Evolutionary conservation across 1,140 invertebrate species (phyloP), one percentile per base, ranked within the genome.

Genomic region (Trissolcus basalis): DNA sequence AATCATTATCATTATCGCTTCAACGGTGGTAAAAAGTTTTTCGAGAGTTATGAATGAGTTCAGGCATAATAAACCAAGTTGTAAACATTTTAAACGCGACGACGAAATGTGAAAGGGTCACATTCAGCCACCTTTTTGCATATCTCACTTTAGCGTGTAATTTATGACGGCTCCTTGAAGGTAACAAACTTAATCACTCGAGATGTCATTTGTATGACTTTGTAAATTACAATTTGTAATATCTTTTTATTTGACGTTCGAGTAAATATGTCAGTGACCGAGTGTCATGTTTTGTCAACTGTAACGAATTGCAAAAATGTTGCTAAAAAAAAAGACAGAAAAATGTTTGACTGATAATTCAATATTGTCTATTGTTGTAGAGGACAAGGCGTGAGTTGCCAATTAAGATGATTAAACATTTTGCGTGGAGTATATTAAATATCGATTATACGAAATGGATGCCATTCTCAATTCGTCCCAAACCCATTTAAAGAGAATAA

Each of bases 41-140:
- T 1, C 19, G 19, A 27, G 19, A 27, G 19, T 27, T 27, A 27
- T 27, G 19, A 27, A 27, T 27, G 19, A 27, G 19, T 27, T 27
- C 19, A 27, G 19, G 19, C 19, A 27, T 27, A 27, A 27, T 27
- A 51, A 11, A 15, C 32, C 33, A 47, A 43, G 47, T 47, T 36
- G 27, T 58, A 33, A 44, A 35, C 44, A 19, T 27, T 14, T 41
- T 43, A 12, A 41, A 33, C 19, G 36, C 47, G 41, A 63, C 51
- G 54, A 64, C 45, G 61, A 64, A 55, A 48, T 55, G 51, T 55
- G 33, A 64, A 55, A 55, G 61, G 61, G 27, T 64, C 35, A 45
- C 13, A 50, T 13, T 27, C 36, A 11, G 9, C 48, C 41, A 50
- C 39, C 35, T 49, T 54, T 47, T 64, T 55, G 47, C 19, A 27